Evolutionary conservation across 2,797 vertebrate species (phyloP), one percentile per base, ranked within the genome.

Genomic region (Oreochromis grahami): DNA sequence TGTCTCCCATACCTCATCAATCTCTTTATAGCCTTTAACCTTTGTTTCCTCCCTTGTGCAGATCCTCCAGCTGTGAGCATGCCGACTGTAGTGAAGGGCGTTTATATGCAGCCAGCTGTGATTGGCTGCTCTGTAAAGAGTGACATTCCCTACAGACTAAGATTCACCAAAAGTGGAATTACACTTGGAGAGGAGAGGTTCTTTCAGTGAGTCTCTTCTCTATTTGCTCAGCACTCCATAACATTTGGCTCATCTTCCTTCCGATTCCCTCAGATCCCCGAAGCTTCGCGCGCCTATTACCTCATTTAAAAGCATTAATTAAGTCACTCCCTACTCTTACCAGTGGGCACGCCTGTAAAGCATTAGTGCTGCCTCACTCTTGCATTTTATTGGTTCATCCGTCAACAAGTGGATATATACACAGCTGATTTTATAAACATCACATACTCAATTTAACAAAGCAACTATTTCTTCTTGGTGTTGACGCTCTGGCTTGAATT

Each of bases 71-170:
- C 91, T 81, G 98, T 99, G 93, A 97, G 95, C 88, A 97, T 98
- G 97, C 94, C 97, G 8, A 89, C 95, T 50, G 91, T 86, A 86
- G 96, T 97, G 84, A 97, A 95, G 1, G 97, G 97, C 26, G 95
- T 97, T 90, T 97, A 89, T 91, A 96, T 88, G 81, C 96, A 97
- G 92, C 96, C 97, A 0, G 93, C 95, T 88, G 90, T 92, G 56
- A 96, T 99, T 85, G 95, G 95, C 90, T 99, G 98, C 90, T 97
- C 96, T 0, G 97, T 98, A 14, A 38, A 90, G 80, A 99, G 98
- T 1, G 93, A 97, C 77, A 87, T 98, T 81, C 98, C 98, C 68
- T 99, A 97, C 89, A 96, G 74, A 80, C 96, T 99, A 7, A 95
- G 96, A 93, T 97, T 99, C 89, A 93, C 94, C 84, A 94, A 96